Percentiles rank a stretch among this genome's conserved stretches.
Conservation (phyloP, 2,797 vertebrate genomes). For the Buceros bicornis region DNA sequence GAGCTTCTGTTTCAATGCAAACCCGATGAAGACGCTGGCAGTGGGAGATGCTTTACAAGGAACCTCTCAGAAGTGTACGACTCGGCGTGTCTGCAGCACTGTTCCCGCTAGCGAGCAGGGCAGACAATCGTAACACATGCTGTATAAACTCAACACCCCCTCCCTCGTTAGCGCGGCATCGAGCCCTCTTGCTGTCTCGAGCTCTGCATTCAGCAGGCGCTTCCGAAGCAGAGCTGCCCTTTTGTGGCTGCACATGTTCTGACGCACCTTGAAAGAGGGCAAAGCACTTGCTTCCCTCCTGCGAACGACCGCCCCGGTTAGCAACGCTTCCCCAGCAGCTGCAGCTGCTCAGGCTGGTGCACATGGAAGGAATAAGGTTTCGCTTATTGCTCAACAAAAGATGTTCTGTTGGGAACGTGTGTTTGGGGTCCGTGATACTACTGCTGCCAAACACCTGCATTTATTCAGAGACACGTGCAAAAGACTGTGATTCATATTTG, state of each 20-base stretch:
- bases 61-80: accelerated
- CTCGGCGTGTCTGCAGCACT: not conserved
- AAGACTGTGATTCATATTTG: not conserved
- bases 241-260: accelerated
- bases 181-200: accelerated
- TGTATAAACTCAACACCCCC: not conserved
- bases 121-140: accelerated
- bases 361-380: not conserved
- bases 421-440: not conserved
- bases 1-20: not conserved
- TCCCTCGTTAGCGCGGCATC: accelerated
- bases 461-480: conserved; percentile 20
- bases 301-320: not conserved
- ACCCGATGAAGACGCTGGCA: not conserved
- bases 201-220: accelerated
- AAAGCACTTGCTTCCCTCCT: not conserved
- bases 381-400: conserved; percentile 46
- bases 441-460: conserved; percentile 76
- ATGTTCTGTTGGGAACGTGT: conserved; percentile 3
- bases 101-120: not conserved
- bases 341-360: conserved; percentile 37
- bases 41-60: not conserved
- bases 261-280: not conserved
- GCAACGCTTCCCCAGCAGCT: not conserved
- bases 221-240: not conserved